phyloP scores from a whole-genome alignment of 2,113 vertebrate species.

The Phyllostomus hastatus region DNA sequence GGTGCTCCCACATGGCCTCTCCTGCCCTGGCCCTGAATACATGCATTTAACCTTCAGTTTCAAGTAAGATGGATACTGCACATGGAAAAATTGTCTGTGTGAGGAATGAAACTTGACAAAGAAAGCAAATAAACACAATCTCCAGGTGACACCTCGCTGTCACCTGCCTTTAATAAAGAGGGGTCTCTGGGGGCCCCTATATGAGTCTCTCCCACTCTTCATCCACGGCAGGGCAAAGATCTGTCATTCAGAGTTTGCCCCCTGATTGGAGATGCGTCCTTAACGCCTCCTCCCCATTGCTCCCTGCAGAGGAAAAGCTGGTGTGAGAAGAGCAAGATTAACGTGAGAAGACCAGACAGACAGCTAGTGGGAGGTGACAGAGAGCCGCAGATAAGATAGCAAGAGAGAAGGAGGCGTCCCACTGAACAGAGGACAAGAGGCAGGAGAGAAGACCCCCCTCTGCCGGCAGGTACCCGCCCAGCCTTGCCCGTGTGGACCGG shows the following conservation, averaged over 20 bases:
- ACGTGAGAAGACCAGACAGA: not conserved
- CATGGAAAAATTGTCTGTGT: not conserved
- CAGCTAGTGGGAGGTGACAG: not conserved
- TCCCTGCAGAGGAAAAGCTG: not conserved
- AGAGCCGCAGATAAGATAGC: not conserved
- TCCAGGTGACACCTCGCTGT: not conserved
- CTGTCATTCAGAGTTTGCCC: not conserved
- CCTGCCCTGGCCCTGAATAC: not conserved
- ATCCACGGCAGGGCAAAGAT: not conserved
- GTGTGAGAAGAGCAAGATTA: not conserved
- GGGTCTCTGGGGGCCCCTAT: not conserved
- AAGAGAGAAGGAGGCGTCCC: not conserved
- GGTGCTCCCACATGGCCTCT: not conserved
- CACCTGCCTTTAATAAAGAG: not conserved
- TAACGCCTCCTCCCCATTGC: not conserved
- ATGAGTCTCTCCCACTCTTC: no score
- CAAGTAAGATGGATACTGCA: not conserved
- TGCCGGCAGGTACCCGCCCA: fast-evolving
- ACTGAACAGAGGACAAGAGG: not conserved
- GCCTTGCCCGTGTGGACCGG: not conserved
- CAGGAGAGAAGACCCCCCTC: not conserved
- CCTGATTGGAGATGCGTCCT: not conserved
- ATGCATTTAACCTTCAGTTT: not conserved
- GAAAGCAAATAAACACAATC: not conserved
- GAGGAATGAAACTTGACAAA: not conserved